phyloP scores from a whole-genome alignment of 2,797 vertebrate genomes.

The Sparidentex hasta region DNA sequence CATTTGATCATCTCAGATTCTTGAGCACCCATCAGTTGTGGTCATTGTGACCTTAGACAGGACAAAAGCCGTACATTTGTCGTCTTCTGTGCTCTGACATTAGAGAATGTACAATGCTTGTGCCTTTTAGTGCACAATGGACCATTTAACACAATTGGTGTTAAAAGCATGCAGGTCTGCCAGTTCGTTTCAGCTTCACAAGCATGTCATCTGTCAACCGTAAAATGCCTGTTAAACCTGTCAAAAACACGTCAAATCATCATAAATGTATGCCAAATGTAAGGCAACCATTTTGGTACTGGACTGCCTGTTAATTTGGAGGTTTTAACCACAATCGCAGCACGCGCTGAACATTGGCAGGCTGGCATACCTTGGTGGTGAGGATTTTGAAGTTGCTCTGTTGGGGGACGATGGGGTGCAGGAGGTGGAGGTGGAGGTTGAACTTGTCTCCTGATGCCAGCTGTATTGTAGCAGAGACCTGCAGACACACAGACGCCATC shows the following conservation, averaged over 20 bases:
- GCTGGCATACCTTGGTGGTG: conserved; percentile 91
- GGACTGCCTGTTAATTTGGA: background rate
- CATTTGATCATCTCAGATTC: background rate
- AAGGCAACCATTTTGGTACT: conserved; percentile 3
- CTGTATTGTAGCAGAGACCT: conserved; percentile 89
- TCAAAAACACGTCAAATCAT: conserved; percentile 16
- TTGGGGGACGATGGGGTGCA: conserved; percentile 90
- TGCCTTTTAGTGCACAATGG: conserved; percentile 24
- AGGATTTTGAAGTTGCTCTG: conserved; percentile 95
- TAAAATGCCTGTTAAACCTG: conserved; percentile 23
- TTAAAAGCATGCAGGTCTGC: conserved; percentile 22
- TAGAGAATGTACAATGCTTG: conserved; percentile 1
- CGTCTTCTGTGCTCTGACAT: background rate
- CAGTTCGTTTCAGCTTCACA: conserved; percentile 33
- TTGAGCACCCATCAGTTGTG: background rate
- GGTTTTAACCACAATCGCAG: background rate
- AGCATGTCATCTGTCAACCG: conserved; percentile 8
- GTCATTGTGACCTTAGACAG: conserved; percentile 17
- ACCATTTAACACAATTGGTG: conserved; percentile 31
- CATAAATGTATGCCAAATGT: conserved; percentile 1
- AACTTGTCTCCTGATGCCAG: conserved; percentile 91
- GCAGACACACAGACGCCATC: conserved; percentile 38
- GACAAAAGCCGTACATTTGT: background rate
- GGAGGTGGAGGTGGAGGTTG: conserved; percentile 88
- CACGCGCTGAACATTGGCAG: background rate